Evolutionary conservation across 1,140 invertebrate genomes (phyloP).

Genomic region (Ectropis grisescens): DNA sequence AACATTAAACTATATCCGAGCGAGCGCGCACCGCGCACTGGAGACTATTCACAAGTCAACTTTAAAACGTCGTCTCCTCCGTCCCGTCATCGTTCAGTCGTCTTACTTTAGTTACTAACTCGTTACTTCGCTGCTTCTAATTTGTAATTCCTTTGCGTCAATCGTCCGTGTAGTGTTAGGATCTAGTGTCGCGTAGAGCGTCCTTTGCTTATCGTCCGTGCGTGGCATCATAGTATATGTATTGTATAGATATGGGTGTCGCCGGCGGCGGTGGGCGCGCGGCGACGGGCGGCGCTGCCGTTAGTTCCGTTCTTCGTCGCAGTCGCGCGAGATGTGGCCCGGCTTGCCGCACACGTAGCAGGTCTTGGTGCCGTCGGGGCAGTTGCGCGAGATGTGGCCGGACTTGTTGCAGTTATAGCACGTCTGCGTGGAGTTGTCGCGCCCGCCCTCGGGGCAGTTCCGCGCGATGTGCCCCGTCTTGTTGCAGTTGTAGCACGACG

Average conservation of each 20-base stretch:
- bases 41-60: constrained; percentile 59
- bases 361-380: constrained; percentile 85
- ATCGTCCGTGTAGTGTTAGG: constrained; percentile 44
- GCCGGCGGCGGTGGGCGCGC: constrained; percentile 9
- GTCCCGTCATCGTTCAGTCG: not conserved
- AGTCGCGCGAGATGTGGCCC: constrained; percentile 92
- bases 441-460: constrained; percentile 82
- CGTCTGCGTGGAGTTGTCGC: constrained; percentile 72
- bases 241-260: constrained; percentile 36
- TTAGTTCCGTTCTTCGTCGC: constrained; percentile 82
- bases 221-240: constrained; percentile 61
- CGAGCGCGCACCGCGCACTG: constrained; percentile 27
- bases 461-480: constrained; percentile 90
- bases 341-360: constrained; percentile 92
- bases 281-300: constrained; percentile 25
- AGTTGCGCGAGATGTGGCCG: constrained; percentile 91
- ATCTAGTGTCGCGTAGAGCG: constrained; percentile 42
- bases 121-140: constrained; percentile 40
- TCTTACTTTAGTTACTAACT: no score
- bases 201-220: constrained; percentile 67
- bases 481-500: constrained; percentile 90
- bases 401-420: constrained; percentile 93
- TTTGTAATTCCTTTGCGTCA: constrained; percentile 54
- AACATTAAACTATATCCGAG: constrained; percentile 52
- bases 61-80: constrained; percentile 23